These are phyloP conservation scores for Calephelis perditalis DNA, from an alignment of 2,888 invertebrate genomes.

Conservation along the genomic window DNA sequence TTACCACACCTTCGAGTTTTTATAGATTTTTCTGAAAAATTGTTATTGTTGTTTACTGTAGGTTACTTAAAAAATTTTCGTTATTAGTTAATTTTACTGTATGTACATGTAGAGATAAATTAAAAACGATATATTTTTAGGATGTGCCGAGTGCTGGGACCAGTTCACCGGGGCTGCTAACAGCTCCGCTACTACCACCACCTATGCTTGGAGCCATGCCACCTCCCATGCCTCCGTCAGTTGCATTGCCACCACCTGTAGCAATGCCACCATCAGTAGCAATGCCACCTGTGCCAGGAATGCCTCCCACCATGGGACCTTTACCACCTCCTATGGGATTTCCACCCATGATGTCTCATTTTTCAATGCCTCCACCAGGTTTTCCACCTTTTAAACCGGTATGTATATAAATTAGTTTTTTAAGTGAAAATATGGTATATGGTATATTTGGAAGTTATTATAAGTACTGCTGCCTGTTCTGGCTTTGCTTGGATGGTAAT, in stretches of 20 bases:
- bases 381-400: constrained; percentile 75
- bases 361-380: constrained; percentile 89
- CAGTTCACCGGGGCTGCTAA: constrained; percentile 58
- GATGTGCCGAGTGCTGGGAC: constrained; percentile 57
- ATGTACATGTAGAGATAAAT: neutral
- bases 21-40: too few species aligned
- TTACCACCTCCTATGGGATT: constrained; percentile 72
- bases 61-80: too few species aligned
- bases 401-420: constrained; percentile 26
- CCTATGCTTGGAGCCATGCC: constrained; percentile 66
- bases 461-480: too few species aligned
- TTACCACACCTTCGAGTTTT: too few species aligned
- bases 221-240: constrained; percentile 71
- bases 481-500: too few species aligned
- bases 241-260: constrained; percentile 67
- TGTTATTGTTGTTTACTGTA: too few species aligned
- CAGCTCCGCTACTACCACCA: constrained; percentile 55
- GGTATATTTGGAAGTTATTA: too few species aligned
- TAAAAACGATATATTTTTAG: constrained; percentile 35
- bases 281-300: constrained; percentile 70
- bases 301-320: constrained; percentile 61
- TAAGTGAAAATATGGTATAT: too few species aligned
- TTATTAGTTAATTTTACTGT: too few species aligned
- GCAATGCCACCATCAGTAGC: constrained; percentile 70
- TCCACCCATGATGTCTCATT: constrained; percentile 83